Evolutionary conservation across 2,797 vertebrate species (phyloP).

Genomic region (Semaprochilodus insignis): DNA sequence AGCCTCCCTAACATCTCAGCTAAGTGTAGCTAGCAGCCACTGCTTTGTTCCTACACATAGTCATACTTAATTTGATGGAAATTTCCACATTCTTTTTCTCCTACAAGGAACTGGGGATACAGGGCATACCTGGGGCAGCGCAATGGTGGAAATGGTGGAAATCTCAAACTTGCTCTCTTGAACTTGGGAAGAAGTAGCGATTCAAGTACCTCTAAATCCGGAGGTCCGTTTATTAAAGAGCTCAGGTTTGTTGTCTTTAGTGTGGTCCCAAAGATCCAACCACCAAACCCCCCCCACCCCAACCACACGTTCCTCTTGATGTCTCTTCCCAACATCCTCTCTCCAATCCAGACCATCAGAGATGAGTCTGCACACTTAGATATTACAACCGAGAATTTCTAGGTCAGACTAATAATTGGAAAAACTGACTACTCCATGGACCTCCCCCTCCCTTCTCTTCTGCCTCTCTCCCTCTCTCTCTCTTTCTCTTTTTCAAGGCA

Average conservation of each 20-base stretch:
- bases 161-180: neutral
- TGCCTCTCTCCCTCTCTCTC: neutral
- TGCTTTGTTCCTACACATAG: neutral
- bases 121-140: slow-evolving; percentile 30
- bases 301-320: neutral
- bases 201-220: neutral
- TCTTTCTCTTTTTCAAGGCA: slow-evolving; percentile 58
- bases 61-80: slow-evolving; percentile 29
- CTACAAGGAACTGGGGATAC: slow-evolving; percentile 22
- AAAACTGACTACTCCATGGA: slow-evolving; percentile 73
- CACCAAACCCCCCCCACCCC: neutral
- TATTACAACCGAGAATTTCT: slow-evolving; percentile 74
- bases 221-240: neutral
- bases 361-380: slow-evolving; percentile 65
- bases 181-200: neutral
- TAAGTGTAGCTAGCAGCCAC: too few species aligned
- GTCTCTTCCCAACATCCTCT: slow-evolving; percentile 21
- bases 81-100: slow-evolving; percentile 38
- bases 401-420: slow-evolving; percentile 80
- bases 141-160: slow-evolving; percentile 32
- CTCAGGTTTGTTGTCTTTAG: neutral
- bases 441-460: slow-evolving; percentile 20
- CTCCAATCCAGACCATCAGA: slow-evolving; percentile 28
- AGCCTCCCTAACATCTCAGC: neutral
- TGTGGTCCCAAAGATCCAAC: too few species aligned